Base-by-base conservation (phyloP, 2,113 vertebrate species). In the Illadopsis cleaveri region DNA sequence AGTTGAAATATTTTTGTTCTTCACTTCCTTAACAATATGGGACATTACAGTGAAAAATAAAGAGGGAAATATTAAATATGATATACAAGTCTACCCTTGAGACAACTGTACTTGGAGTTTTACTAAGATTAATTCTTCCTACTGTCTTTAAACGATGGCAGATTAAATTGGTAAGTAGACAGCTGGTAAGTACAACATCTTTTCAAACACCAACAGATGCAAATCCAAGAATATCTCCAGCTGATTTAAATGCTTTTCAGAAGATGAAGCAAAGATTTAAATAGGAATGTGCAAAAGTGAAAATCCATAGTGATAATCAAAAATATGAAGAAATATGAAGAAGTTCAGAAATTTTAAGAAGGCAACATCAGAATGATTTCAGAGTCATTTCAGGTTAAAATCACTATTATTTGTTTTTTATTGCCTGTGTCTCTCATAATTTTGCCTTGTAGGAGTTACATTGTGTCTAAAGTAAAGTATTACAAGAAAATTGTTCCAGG, bases 1-100 rank as follows among this genome's bases (percentile, higher is more conserved):
- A 98, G 98, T 98, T 90, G 28, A 83, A 90, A 71, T 40, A 21
- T 94, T 97, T 97, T 95, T 97, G 50, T 97, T 85, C 86, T 96
- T 79, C 62, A 60, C 71, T n/a, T 94, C 5, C 58, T 93, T 94
- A 83, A 81, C 12, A 54, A 38, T 76, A n/a, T 27, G 31, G 86
- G 40, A 6, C 70, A 82, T 45, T 88, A 35, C 24, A 60, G 25
- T 56, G 38, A 85, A 82, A 50, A 79, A 56, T 84, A 86, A 81
- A 65, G 56, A 68, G 22, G 23, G 15, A 68, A 80, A 58, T 54
- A 57, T 33, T 94, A 91, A 93, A 79, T 11, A 53, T 57, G 15
- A 14, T 45, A 3, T 79, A 44, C 15, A 69, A 48, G 72, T 65
- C 35, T 89, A 16, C 35, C 25, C 19, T 84, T 72, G 40, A 87